phyloP scores from a whole-genome alignment of 1,140 invertebrate species.

The Geopemphigus sp. region DNA sequence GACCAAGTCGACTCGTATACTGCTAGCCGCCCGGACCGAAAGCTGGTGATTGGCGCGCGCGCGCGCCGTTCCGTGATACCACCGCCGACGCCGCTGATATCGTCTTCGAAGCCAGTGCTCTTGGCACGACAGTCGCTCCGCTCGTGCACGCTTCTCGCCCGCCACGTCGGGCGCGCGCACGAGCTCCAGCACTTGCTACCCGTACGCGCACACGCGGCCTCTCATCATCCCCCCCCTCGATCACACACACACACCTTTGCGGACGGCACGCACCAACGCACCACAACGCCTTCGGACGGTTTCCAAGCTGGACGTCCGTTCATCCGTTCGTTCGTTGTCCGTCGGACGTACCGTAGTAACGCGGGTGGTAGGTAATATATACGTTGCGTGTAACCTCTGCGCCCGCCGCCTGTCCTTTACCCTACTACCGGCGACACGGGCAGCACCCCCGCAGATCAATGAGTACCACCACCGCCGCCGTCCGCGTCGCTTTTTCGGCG shows the following conservation, averaged over 20 bases:
- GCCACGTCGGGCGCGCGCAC: background rate
- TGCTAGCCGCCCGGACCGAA: too few species aligned
- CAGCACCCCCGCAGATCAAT: slow-evolving; percentile 8
- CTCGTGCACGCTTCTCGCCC: too few species aligned
- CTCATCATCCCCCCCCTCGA: too few species aligned
- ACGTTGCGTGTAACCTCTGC: too few species aligned
- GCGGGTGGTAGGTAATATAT: too few species aligned
- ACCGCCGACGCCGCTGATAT: slow-evolving; percentile 4
- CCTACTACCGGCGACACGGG: background rate
- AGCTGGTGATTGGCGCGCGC: background rate
- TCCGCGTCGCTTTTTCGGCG: background rate
- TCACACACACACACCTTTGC: background rate
- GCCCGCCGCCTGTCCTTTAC: too few species aligned
- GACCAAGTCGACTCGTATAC: too few species aligned
- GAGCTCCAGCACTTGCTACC: background rate
- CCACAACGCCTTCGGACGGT: slow-evolving; percentile 27
- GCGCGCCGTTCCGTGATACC: background rate
- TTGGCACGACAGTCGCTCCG: background rate
- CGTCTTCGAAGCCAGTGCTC: background rate
- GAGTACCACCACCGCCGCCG: background rate
- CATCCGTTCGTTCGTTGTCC: background rate
- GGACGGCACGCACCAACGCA: background rate
- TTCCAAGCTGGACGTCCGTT: slow-evolving; percentile 5
- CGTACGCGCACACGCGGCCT: background rate
- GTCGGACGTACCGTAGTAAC: background rate